phyloP scores from a whole-genome alignment of 1,140 invertebrate species.

The Hydropsyche tenuis region DNA sequence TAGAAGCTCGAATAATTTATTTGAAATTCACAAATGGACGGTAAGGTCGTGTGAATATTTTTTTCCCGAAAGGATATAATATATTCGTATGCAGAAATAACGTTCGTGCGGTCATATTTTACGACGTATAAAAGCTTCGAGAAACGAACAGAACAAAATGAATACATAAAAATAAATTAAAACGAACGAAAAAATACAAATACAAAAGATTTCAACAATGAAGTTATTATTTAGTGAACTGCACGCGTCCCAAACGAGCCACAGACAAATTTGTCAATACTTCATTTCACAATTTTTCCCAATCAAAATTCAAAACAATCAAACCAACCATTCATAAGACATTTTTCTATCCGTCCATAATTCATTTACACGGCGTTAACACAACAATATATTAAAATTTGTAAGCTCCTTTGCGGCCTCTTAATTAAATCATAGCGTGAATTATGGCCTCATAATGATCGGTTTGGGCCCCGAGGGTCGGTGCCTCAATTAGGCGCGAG shows the following conservation, averaged over 20 bases:
- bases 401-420: too few relatives aligned
- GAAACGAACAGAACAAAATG: background rate
- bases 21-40: too few relatives aligned
- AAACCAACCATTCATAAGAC: too few relatives aligned
- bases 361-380: too few relatives aligned
- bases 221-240: constrained; percentile 35
- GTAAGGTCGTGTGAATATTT: too few relatives aligned
- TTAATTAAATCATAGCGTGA: constrained; percentile 20
- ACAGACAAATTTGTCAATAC: constrained; percentile 33
- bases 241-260: constrained; percentile 17
- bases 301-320: too few relatives aligned
- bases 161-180: too few relatives aligned
- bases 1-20: too few relatives aligned
- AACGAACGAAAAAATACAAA: background rate
- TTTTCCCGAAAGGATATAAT: too few relatives aligned
- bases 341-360: too few relatives aligned
- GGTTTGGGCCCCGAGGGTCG: background rate
- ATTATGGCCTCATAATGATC: constrained; percentile 9
- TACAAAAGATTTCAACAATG: constrained; percentile 19
- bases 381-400: too few relatives aligned
- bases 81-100: background rate
- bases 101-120: constrained; percentile 17
- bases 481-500: constrained; percentile 17
- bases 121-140: background rate
- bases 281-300: constrained; percentile 3